Base-by-base conservation (phyloP, 2,888 invertebrate species). In the Hemaris fuciformis region DNA sequence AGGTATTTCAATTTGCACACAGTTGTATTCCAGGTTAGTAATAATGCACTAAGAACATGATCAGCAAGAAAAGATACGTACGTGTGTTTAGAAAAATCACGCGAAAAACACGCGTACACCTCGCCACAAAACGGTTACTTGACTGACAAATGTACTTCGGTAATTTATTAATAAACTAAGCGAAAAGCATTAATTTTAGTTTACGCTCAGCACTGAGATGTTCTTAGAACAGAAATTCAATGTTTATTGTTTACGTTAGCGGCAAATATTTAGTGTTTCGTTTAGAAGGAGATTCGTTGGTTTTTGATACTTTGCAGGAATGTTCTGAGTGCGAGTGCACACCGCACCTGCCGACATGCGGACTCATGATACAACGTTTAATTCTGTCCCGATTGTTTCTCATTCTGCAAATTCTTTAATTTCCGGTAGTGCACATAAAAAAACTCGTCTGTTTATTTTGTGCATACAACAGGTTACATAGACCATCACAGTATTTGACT, bases 301-400 rank as follows among this genome's bases (percentile, higher is more conserved):
- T 38, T 66, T 68, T 67, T 67, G 63, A 63, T 65, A 62, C 45
- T 65, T 64, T 64, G 62, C 48, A 43, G 23, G 61, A 60, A 63
- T 62, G 66, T 57, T 61, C 57, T n/a, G 64, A 64, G 66, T 67
- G 67, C 69, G 64, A 64, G 66, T 68, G 67, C 69, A 68, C 69
- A 66, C 66, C 64, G 65, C 62, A 63, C 65, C 58, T 59, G n/a
- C 18, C 15, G 31, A 27, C 4, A 18, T 31, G n/a, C 6, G n/a
- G n/a, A 31, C 53, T 18, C 7, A 31, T 53, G 53, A 53, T 53
- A 31, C 53, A 27, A 53, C 18, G 10, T 27, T 53, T 53, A 53
- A 53, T 31, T 53, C 31, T 53, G 53, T 53, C 53, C 18, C 18
- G 18, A 1, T 15, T 4, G 27, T 4, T 27, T 53, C 31, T 31